Evolutionary conservation across 2,888 invertebrate genomes (phyloP), one percentile per base, ranked within the genome.

Genomic region (Osmoderma eremita): DNA sequence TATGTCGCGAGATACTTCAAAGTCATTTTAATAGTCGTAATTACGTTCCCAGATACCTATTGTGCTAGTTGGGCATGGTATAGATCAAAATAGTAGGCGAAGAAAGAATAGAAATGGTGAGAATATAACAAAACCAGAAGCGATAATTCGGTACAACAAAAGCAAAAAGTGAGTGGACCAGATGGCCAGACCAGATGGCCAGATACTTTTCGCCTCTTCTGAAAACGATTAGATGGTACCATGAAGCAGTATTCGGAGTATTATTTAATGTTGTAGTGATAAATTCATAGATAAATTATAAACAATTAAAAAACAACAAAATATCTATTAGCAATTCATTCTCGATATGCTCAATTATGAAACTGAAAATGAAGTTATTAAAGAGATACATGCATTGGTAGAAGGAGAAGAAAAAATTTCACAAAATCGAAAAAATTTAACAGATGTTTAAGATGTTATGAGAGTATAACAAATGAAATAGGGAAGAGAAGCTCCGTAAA

Each of bases 141-240:
- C 69, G 53, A 68, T 70, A 62, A 68, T 67, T 12, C 65, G n/a
- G n/a, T n/a, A n/a, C n/a, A n/a, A n/a, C n/a, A n/a, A n/a, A n/a
- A n/a, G n/a, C n/a, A n/a, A n/a, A n/a, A n/a, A n/a, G n/a, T n/a
- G n/a, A n/a, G n/a, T n/a, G n/a, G n/a, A n/a, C n/a, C n/a, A n/a
- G n/a, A n/a, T n/a, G n/a, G n/a, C n/a, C 68, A 51, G 68, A 70
- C 65, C 65, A 69, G 48, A 68, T 70, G 67, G 48, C 50, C 58
- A 13, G 67, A 18, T 71, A 71, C 56, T 64, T 64, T 56, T 68
- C 67, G 53, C 65, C 63, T 63, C 66, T 72, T 20, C 65, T 69
- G 65, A 70, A 67, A 56, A 53, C 66, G 54, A 30, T 71, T 24
- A 72, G 68, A 30, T 70, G 71, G 70, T 69, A 71, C 54, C 49